These are phyloP conservation scores for Meta bourneti DNA, from an alignment of 2,888 invertebrate genomes.

Conservation along the genomic window DNA sequence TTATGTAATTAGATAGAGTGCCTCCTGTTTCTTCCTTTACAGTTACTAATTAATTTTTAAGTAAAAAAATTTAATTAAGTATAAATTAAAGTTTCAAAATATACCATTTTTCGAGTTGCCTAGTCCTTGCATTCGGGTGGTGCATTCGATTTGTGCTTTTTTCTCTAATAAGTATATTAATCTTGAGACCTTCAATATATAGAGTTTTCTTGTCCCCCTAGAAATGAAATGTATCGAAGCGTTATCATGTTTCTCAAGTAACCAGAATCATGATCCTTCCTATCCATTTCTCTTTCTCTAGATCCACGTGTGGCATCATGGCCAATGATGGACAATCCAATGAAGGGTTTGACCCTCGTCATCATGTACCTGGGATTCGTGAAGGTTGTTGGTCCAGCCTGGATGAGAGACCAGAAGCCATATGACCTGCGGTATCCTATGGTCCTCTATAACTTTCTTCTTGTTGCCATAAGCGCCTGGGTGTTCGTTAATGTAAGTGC, in stretches of 20 bases:
- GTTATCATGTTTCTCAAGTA: background rate
- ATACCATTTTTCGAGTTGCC: no score
- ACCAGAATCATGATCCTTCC: background rate
- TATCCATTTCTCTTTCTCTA: conserved; percentile 79
- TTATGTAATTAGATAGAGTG: no score
- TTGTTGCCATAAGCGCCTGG: conserved; percentile 94
- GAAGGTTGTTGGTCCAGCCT: conserved; percentile 88
- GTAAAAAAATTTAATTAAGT: no score
- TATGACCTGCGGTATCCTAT: conserved; percentile 89
- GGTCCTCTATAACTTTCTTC: conserved; percentile 92
- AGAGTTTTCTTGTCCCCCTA: no score
- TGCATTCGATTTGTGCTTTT: no score
- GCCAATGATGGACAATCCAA: conserved; percentile 93
- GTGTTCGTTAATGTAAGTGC: conserved; percentile 91
- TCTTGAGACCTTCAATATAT: no score
- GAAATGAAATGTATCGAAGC: no score
- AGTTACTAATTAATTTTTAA: no score
- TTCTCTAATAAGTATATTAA: no score
- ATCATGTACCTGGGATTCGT: conserved; percentile 91
- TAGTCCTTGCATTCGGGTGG: no score
- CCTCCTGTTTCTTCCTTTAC: no score
- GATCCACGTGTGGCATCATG: conserved; percentile 94
- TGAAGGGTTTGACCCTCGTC: conserved; percentile 91
- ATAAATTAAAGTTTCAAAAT: no score
- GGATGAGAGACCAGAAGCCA: conserved; percentile 94